Conservation (phyloP, 2,888 invertebrate species). For the Synanthedon myopaeformis region DNA sequence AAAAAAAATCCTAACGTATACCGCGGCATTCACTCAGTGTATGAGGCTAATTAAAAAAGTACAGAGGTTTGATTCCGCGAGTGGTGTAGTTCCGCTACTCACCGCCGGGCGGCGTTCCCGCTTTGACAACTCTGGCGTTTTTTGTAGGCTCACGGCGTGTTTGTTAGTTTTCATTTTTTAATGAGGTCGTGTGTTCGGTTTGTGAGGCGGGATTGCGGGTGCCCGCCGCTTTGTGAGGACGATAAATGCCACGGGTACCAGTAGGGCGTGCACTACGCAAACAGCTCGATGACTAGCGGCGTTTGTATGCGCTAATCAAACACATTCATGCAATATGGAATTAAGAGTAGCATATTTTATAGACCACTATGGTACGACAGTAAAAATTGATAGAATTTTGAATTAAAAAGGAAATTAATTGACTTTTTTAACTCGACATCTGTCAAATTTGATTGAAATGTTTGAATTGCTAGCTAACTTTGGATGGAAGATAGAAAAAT, state of each 20-base stretch:
- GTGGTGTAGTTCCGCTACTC: constrained; percentile 66
- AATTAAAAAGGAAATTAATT: too few species aligned
- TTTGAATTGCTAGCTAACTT: too few species aligned
- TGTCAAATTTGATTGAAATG: too few species aligned
- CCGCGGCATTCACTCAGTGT: constrained; percentile 58
- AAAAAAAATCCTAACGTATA: constrained; percentile 57
- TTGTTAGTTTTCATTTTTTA: constrained; percentile 61
- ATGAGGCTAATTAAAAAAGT: constrained; percentile 68
- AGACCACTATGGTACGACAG: too few species aligned
- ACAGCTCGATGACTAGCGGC: constrained; percentile 15
- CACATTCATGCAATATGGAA: constrained; percentile 5
- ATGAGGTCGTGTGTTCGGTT: constrained; percentile 63
- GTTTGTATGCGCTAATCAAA: constrained; percentile 45
- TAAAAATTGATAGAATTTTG: too few species aligned
- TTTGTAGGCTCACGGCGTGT: constrained; percentile 40
- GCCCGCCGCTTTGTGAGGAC: constrained; percentile 31
- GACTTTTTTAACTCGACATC: too few species aligned
- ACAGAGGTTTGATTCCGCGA: constrained; percentile 59
- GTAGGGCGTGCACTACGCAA: constrained; percentile 33
- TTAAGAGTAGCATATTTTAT: too few species aligned
- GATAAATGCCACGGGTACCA: constrained; percentile 10
- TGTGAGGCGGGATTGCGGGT: constrained; percentile 36
- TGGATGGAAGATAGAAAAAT: too few species aligned
- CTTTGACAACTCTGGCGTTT: constrained; percentile 38
- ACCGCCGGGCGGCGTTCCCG: constrained; percentile 56